Evolutionary conservation across 2,113 vertebrate genomes (phyloP), one percentile per base, ranked within the genome.

Genomic region (Eptatretus burgeri): DNA sequence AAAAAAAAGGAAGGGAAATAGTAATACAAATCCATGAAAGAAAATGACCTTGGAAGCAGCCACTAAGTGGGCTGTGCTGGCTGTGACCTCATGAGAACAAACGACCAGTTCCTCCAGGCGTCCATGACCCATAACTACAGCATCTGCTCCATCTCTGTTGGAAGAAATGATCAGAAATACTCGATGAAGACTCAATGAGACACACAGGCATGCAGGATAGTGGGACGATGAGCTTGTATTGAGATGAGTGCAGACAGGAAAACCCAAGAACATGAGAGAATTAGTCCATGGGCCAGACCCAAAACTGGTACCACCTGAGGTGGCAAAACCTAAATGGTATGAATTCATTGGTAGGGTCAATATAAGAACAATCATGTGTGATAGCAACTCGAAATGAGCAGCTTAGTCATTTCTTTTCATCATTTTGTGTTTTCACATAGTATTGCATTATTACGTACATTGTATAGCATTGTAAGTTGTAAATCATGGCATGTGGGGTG

Each of bases 21-120:
- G 9, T 27, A 19, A 50, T 7, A n/a, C 20, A 14, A 50, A n/a
- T 49, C 20, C 14, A 50, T 18, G 27, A 9, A 63, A 52, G 64
- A 63, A 20, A 7, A 69, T 65, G 72, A 95, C 91, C 83, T 98
- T 98, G 51, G 91, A 98, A 62, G 91, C 86, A 1, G 91, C 91
- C 41, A 98, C 89, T 52, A 98, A 81, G 72, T 98, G 91, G 18
- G 91, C 91, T 0, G 91, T 98, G 72, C 89, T 95, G 66, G 87
- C 89, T 0, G 87, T 89, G 0, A 98, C 91, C 69, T 98, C 87
- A 0, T 89, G 89, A 1, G 89, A 94, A 70, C 89, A 93, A 66
- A 94, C 89, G 0, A 98, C 94, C 67, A 98, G 71, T 19, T 94
- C 87, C 64, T 98, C 89, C 0, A 85, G 95, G 68, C 95, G 93